Evolutionary conservation across 2,113 vertebrate species (phyloP), one percentile per base, ranked within the genome.

Genomic region (Takifugu bimaculatus): DNA sequence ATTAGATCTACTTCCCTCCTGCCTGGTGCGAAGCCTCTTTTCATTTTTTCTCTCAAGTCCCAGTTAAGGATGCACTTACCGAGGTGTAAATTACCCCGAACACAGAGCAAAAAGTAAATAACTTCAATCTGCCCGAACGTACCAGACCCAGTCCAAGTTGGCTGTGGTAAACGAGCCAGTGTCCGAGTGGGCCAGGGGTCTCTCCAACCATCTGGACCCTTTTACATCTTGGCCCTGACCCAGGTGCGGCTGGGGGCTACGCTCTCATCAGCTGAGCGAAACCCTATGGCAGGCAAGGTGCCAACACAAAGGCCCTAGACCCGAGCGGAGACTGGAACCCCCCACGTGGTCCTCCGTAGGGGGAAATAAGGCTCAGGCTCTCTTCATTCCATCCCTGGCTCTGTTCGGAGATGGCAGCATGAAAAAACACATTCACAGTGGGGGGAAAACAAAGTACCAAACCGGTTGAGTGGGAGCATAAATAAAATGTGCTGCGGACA

Each of bases 251-350:
- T 77, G 68, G 73, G 80, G 83, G 84, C 82, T 70, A 69, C 73
- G 79, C 74, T 80, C 79, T 87, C 83, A 70, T 83, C 83, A 85
- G 84, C 83, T 83, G 81, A 83, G 75, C 75, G 75, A 84, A 87
- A 63, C 78, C 67, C 66, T 59, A 54, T 47, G 45, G 70, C 63
- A 47, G 82, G 81, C 83, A 74, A 65, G 47, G 65, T 79, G 85
- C 85, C 84, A 89, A 84, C 73, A 81, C 75, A 65, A 82, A 77
- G 78, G 68, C 70, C 76, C 66, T 70, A 72, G 77, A 77, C 78
- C 76, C 56, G 66, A 83, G 72, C 54, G 61, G 55, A 62, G 77
- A 84, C 50, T 68, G 47, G 70, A 77, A 77, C 74, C 82, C 75
- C 74, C 74, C 79, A 74, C 39, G 51, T 65, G 54, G 77, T 80